Evolutionary conservation across 2,888 invertebrate genomes (phyloP), one percentile per base, ranked within the genome.

Genomic region (Mythimna vitellina): DNA sequence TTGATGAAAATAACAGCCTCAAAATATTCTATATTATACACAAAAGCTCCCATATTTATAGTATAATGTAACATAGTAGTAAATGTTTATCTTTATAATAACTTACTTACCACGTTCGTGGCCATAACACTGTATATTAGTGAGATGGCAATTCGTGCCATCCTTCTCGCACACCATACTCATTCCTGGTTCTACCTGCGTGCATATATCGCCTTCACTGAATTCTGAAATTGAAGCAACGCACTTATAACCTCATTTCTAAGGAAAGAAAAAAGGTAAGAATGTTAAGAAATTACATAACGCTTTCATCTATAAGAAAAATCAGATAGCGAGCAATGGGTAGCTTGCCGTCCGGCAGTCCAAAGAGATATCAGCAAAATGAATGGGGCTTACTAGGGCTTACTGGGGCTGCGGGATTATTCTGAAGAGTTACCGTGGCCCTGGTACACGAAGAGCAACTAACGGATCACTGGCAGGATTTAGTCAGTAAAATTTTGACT

Each of bases 81-180:
- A 49, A 20, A 57, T 46, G 14, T 35, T 9, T 20, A 7, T n/a
- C n/a, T n/a, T 46, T 20, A 7, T 46, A 73, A n/a, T 73, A 68
- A 71, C 78, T 57, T 38, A 80, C 76, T 83, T 68, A 92, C 93
- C 91, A 71, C 83, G 88, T 22, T 90, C 89, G 3, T 86, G 83
- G 56, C 77, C 88, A 62, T 82, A 86, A 76, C 96, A 95, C 61
- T 92, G 90, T 67, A 91, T 84, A 62, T 92, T 92, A 25, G 91
- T 89, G 79, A 93, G 86, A 76, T 92, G 93, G 72, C 96, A 96
- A 78, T 93, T 93, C 22, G 86, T 89, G 54, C 93, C 94, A 38
- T 92, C 95, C 78, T 90, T 92, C 54, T 93, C 93, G 73, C 96
- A 96, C 76, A 93, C 92, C 92, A 94, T 91, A 67, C 91, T 92